Evolutionary conservation across 2,888 invertebrate species (phyloP).

Genomic region (Pollenia labialis): DNA sequence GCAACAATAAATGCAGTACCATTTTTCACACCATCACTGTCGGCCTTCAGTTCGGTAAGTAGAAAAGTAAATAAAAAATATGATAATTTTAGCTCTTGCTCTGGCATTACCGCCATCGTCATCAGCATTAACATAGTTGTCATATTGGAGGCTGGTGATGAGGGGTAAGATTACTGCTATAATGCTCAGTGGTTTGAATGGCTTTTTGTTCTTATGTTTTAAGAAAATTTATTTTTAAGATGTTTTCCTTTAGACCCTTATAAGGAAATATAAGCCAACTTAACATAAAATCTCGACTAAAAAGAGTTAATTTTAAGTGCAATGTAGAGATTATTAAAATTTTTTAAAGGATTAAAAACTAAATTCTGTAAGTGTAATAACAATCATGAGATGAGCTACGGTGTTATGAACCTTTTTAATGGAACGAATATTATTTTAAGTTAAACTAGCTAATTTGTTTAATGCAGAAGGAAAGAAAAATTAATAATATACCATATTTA

Average conservation of each 20-base stretch:
- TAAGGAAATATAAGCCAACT: conserved; percentile 41
- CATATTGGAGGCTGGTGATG: not conserved
- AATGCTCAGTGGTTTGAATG: conserved; percentile 62
- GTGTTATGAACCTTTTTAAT: not conserved
- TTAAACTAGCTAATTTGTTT: no score
- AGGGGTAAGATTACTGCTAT: conserved; percentile 15
- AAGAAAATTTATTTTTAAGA: conserved; percentile 47
- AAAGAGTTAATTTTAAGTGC: conserved; percentile 50
- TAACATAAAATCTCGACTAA: conserved; percentile 37
- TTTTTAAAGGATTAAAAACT: conserved; percentile 11
- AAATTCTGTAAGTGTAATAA: not conserved
- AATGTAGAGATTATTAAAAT: conserved; percentile 26
- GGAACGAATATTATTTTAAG: not conserved
- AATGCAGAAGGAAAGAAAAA: no score
- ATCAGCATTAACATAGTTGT: conserved; percentile 24
- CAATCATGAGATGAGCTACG: not conserved
- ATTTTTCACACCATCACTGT: conserved; percentile 82
- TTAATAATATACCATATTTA: no score
- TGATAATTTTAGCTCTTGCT: conserved; percentile 25
- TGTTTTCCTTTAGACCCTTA: conserved; percentile 9
- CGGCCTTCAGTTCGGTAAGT: conserved; percentile 80
- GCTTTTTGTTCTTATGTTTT: conserved; percentile 37
- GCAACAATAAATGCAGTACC: conserved; percentile 80
- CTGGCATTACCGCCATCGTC: not conserved
- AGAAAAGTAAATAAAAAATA: conserved; percentile 47